A percentile compares a stretch with the other conserved stretches of the same genome.
Evolutionary conservation across 35 echinoderm and acorn worm genomes (phyloP).

Genomic region (Stichopus chloronotus): DNA sequence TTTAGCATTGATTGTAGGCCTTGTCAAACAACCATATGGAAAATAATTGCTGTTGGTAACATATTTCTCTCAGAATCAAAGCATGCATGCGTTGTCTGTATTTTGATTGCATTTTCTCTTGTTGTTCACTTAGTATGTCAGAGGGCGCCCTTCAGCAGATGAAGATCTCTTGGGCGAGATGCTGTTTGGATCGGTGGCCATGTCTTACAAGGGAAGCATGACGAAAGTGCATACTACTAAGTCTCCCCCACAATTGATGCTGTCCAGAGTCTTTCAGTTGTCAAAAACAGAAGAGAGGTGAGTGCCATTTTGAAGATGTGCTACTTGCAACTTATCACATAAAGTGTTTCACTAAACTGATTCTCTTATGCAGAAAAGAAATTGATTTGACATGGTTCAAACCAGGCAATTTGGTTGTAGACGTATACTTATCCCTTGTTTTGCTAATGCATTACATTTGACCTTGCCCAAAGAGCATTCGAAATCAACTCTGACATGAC

Average conservation of each 20-base stretch:
- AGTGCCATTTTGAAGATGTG: background rate
- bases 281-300: conserved; percentile 30
- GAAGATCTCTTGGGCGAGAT: conserved; percentile 90
- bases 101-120: too few species aligned
- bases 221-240: conserved; percentile 91
- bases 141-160: conserved; percentile 64
- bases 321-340: background rate
- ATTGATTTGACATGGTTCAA: background rate
- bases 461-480: too few species aligned
- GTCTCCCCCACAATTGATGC: conserved; percentile 68
- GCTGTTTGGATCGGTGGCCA: conserved; percentile 94
- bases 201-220: conserved; percentile 81
- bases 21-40: too few species aligned
- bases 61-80: too few species aligned
- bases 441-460: too few species aligned
- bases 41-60: too few species aligned
- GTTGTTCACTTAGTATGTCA: background rate
- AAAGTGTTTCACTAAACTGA: background rate
- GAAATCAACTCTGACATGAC: too few species aligned
- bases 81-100: too few species aligned
- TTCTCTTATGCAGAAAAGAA: background rate
- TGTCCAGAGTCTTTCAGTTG: conserved; percentile 36
- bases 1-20: too few species aligned
- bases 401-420: too few species aligned
- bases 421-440: too few species aligned